Conservation (phyloP, 2,113 vertebrate genomes). For the Toxotes chatareus region DNA sequence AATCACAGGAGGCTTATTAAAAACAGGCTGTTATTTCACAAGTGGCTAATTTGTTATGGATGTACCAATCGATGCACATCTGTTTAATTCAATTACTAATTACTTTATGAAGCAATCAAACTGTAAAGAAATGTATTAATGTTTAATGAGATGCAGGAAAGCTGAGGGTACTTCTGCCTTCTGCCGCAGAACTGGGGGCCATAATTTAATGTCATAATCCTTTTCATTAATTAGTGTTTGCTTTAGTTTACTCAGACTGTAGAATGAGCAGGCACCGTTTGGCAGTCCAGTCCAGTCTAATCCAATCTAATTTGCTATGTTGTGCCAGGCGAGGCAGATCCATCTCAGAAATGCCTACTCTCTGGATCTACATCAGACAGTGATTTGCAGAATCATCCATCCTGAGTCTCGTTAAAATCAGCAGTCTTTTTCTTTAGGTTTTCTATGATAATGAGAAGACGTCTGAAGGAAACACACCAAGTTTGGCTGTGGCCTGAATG, state of each 20-base stretch:
- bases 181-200: too few relatives aligned
- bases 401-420: background rate
- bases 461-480: too few relatives aligned
- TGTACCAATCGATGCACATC: too few relatives aligned
- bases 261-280: constrained; percentile 23
- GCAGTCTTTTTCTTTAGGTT: background rate
- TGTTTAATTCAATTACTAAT: too few relatives aligned
- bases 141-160: too few relatives aligned
- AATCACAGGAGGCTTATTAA: too few relatives aligned
- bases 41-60: background rate
- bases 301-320: background rate
- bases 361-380: constrained; percentile 43
- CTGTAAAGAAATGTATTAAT: too few relatives aligned
- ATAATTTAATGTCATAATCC: too few relatives aligned
- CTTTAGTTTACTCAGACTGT: constrained; percentile 11
- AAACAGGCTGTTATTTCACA: background rate
- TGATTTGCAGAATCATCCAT: constrained; percentile 38
- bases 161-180: too few relatives aligned
- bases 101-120: too few relatives aligned
- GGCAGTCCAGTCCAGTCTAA: constrained; percentile 8
- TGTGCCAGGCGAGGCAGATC: constrained; percentile 43
- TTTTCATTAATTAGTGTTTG: background rate
- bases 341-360: constrained; percentile 34
- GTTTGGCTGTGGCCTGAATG: too few relatives aligned
- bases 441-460: too few relatives aligned